Conservation (phyloP, 2,888 invertebrate genomes). For the Noctua janthina region DNA sequence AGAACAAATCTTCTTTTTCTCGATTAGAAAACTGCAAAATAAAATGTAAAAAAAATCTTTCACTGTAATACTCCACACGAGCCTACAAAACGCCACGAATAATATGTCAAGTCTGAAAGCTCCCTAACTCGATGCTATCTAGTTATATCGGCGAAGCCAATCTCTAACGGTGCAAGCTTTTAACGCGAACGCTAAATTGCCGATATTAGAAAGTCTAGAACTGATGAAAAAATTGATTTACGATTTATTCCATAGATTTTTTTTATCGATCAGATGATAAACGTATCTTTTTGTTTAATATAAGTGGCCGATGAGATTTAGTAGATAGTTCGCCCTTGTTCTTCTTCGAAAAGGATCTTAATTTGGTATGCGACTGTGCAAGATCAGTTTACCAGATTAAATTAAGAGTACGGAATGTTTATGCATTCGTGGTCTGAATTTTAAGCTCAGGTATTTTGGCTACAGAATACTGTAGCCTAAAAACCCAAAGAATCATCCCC, state of each 20-base stretch:
- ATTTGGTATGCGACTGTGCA: constrained; percentile 52
- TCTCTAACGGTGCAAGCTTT: constrained; percentile 65
- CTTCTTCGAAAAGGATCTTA: constrained; percentile 39
- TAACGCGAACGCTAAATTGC: constrained; percentile 55
- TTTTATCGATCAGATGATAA: constrained; percentile 40
- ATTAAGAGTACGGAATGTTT: constrained; percentile 21
- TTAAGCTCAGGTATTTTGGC: constrained; percentile 27
- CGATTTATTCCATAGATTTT: constrained; percentile 41
- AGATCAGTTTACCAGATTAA: constrained; percentile 51
- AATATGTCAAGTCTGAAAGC: constrained; percentile 31
- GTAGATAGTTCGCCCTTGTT: constrained; percentile 17
- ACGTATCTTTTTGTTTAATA: constrained; percentile 34
- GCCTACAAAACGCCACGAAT: background rate
- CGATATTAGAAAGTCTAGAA: constrained; percentile 62
- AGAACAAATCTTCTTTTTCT: background rate
- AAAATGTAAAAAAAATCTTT: too few species aligned
- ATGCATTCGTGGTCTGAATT: constrained; percentile 36
- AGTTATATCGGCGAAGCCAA: constrained; percentile 51
- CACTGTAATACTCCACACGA: background rate
- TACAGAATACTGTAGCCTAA: too few species aligned
- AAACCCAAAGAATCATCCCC: too few species aligned
- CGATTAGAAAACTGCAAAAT: background rate
- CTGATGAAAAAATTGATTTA: constrained; percentile 58
- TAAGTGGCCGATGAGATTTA: constrained; percentile 30
- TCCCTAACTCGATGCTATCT: constrained; percentile 33